Conservation (phyloP, 2,888 invertebrate species). For the Leuctra nigra region DNA sequence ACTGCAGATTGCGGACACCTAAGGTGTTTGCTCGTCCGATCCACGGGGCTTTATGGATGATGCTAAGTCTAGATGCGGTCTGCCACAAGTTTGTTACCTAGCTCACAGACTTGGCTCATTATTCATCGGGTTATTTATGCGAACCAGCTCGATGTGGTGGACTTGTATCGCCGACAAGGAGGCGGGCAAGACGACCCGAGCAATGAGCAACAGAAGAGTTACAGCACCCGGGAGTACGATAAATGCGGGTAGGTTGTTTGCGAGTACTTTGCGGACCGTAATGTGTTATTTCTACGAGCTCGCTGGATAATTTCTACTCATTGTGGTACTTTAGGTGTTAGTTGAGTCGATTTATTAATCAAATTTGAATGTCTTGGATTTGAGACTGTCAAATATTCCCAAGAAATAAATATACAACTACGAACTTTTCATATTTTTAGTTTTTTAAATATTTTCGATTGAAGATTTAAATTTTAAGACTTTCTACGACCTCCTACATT, state of each 20-base stretch:
- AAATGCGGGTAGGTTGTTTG: slow-evolving; percentile 12
- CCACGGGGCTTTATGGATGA: not conserved
- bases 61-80: not conserved
- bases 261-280: not conserved
- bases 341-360: too few species aligned
- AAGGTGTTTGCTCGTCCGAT: not conserved
- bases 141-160: too few species aligned
- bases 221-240: slow-evolving; percentile 11
- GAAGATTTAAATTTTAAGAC: too few species aligned
- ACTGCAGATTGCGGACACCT: not conserved
- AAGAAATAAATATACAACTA: too few species aligned
- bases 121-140: slow-evolving; percentile 13
- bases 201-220: not conserved
- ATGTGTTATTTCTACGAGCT: too few species aligned
- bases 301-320: too few species aligned
- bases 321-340: too few species aligned
- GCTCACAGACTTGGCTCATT: not conserved
- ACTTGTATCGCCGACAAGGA: not conserved
- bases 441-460: too few species aligned
- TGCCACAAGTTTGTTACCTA: not conserved
- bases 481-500: too few species aligned
- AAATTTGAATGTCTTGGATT: too few species aligned
- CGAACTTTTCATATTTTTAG: too few species aligned
- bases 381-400: too few species aligned
- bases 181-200: not conserved